Evolutionary conservation across 2,888 invertebrate genomes (phyloP), one percentile per base, ranked within the genome.

Genomic region (Acronicta leporina): DNA sequence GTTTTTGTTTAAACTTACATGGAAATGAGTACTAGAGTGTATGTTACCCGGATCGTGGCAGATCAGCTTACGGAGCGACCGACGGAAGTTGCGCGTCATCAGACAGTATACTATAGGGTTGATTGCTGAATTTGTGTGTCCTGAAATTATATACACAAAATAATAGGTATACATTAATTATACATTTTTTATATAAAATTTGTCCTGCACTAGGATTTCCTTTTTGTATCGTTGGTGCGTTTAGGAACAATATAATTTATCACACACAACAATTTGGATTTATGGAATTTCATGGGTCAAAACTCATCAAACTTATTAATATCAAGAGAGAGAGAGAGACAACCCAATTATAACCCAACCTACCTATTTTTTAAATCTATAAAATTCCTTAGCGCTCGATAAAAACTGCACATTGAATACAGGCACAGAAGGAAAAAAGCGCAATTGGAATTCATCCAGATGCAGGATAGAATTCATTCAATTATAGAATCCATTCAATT

Each of bases 71-170:
- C 95, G 95, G 10, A 97, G 95, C 3, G 96, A 97, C 41, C 96
- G 95, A 0, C 97, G 92, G 87, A 97, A 97, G 88, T 96, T 96
- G 63, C 96, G 95, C 45, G 97, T 97, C 95, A 97, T 96, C 82
- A 96, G 95, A 84, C 97, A 97, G 87, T 97, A 97, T 46, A 97
- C 96, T 20, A 97, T 95, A 0, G 97, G 97, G 89, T 97, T 97
- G 79, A 97, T 95, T 6, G 97, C 97, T 2, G 97, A 97, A 88
- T 97, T 97, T 5, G 96, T 95, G 87, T 97, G 97, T 6, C 97
- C 97, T 87, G 88, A 1, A 84, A 85, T 5, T 0, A 49, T 7
- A 44, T 30, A 30, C 30, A 30, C 33, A 42, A 30, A 13, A 13
- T 13, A 45, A 96, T 15, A 49, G 6, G 5, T 10, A 11, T 33